phyloP scores from a whole-genome alignment of 2,888 invertebrate genomes.

The Acanthococcus lagerstroemiae region DNA sequence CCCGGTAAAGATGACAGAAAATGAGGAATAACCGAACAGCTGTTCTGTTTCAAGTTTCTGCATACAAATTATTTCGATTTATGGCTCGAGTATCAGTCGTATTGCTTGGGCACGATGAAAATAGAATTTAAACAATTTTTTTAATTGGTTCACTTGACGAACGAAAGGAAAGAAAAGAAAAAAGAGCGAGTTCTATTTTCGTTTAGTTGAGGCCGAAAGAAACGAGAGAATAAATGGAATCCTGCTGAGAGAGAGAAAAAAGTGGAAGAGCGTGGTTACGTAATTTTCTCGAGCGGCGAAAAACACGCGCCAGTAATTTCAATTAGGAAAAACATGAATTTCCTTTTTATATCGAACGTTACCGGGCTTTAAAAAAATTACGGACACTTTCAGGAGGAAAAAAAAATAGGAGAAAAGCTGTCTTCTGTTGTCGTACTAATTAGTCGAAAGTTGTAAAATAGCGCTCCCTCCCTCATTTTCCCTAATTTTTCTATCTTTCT shows the following conservation, averaged over 20 bases:
- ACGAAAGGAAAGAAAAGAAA: background rate
- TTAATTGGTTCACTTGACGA: background rate
- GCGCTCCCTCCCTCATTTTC: background rate
- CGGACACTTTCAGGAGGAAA: background rate
- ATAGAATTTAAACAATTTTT: background rate
- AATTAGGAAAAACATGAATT: constrained; percentile 8
- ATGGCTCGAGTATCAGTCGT: too few species aligned
- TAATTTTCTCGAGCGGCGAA: constrained; percentile 4
- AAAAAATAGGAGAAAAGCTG: background rate
- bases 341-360: constrained; percentile 8
- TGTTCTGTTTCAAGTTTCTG: background rate
- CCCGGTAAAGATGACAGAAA: background rate
- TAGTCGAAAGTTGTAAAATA: constrained; percentile 10
- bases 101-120: too few species aligned
- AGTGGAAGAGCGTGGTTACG: background rate
- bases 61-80: background rate
- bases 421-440: constrained; percentile 9
- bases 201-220: background rate
- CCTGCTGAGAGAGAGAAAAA: too few species aligned
- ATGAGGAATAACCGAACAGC: background rate
- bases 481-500: background rate
- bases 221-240: background rate
- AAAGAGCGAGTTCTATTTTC: background rate
- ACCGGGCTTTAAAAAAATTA: background rate
- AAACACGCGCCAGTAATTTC: constrained; percentile 10